Percentiles rank a stretch among this genome's conserved stretches.
These are phyloP conservation scores for Gymnothorax javanicus DNA, from an alignment of 2,797 vertebrate genomes.

Conservation along the genomic window DNA sequence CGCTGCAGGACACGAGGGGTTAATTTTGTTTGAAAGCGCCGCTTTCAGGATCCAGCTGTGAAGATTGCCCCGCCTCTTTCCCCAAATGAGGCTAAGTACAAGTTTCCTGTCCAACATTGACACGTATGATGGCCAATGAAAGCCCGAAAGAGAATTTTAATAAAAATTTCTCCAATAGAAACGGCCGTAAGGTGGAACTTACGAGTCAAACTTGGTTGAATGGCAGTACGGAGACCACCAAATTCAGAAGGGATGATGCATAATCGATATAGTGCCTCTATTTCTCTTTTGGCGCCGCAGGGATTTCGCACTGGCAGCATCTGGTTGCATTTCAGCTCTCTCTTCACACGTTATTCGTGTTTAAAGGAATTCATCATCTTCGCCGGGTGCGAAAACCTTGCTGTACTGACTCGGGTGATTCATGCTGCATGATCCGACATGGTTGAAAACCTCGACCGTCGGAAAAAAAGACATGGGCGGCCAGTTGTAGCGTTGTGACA, in stretches of 20 bases:
- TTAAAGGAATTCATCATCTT: slow-evolving; percentile 9
- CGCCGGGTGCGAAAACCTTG: slow-evolving; percentile 9
- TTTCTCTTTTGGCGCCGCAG: slow-evolving; percentile 9
- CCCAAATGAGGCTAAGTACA: slow-evolving; percentile 43
- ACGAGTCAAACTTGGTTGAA: slow-evolving; percentile 78
- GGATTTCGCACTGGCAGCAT: slow-evolving; percentile 33
- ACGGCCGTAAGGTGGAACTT: slow-evolving; percentile 55
- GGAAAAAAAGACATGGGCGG: slow-evolving; percentile 38
- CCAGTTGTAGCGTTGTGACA: slow-evolving; percentile 42
- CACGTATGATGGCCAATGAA: slow-evolving; percentile 59
- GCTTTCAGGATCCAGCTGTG: slow-evolving; percentile 55
- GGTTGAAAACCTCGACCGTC: slow-evolving; percentile 36
- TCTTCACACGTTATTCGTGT: neutral
- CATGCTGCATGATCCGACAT: slow-evolving; percentile 34
- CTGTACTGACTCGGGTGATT: slow-evolving; percentile 30
- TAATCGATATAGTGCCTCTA: slow-evolving; percentile 42
- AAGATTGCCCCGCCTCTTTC: slow-evolving; percentile 57
- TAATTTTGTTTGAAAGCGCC: slow-evolving; percentile 1
- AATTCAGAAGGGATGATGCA: slow-evolving; percentile 52
- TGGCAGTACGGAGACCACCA: slow-evolving; percentile 62
- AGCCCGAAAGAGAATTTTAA: slow-evolving; percentile 50
- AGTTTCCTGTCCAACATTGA: slow-evolving; percentile 47
- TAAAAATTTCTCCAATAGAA: slow-evolving; percentile 56
- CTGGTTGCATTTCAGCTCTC: slow-evolving; percentile 12
- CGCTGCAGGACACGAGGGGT: neutral